These are phyloP conservation scores for Conus betulinus DNA, from an alignment of 1,140 invertebrate species.

Conservation along the genomic window DNA sequence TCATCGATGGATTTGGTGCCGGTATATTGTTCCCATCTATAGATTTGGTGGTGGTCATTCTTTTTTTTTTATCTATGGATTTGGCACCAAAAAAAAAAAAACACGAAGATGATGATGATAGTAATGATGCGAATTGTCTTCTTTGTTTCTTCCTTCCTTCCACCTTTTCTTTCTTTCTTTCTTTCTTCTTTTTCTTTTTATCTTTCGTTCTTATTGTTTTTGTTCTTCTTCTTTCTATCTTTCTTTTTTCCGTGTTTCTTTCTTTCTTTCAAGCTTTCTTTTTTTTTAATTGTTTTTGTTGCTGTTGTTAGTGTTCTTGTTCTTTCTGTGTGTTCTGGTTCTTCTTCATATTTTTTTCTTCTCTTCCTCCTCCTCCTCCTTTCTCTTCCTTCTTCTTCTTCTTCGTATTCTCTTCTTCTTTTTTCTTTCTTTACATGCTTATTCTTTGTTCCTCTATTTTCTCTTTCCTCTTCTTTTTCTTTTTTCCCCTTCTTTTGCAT, in stretches of 20 bases:
- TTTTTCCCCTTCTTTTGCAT: too few species aligned
- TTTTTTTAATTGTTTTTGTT: not conserved
- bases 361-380: not conserved
- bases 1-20: too few species aligned
- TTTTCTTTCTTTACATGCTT: not conserved
- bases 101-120: too few species aligned
- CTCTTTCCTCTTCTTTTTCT: too few species aligned
- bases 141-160: not conserved
- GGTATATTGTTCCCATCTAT: too few species aligned
- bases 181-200: not conserved
- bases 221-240: not conserved
- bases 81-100: too few species aligned
- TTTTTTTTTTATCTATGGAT: too few species aligned
- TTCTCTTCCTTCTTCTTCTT: not conserved
- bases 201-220: not conserved
- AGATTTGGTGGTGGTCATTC: too few species aligned
- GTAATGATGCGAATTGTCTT: too few species aligned
- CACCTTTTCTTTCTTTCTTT: not conserved
- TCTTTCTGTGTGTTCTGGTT: not conserved
- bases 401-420: not conserved
- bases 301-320: not conserved
- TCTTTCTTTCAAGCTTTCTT: not conserved
- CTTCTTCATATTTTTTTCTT: not conserved
- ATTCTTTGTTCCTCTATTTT: too few species aligned
- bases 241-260: not conserved